Evolutionary conservation across 2,113 vertebrate species (phyloP), one percentile per base, ranked within the genome.

Genomic region (Paedocypris sp.): DNA sequence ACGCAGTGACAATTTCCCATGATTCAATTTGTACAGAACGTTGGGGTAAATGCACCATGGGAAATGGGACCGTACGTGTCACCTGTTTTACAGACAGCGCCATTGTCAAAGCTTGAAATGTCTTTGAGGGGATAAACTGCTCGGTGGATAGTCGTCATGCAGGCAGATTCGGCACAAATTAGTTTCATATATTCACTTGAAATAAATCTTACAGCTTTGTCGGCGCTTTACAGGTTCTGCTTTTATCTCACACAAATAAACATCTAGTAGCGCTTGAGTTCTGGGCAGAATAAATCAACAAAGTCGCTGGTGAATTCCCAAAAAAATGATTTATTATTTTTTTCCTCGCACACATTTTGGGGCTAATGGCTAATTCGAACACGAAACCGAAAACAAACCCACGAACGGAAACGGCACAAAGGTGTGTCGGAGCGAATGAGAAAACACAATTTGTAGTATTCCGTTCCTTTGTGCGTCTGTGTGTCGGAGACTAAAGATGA

Each of bases 401-500:
- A n/a, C n/a, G n/a, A n/a, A n/a, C n/a, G n/a, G n/a, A n/a, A n/a
- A n/a, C n/a, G n/a, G n/a, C n/a, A n/a, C n/a, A n/a, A n/a, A n/a
- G n/a, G n/a, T n/a, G n/a, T n/a, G n/a, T n/a, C n/a, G n/a, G n/a
- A n/a, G n/a, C n/a, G n/a, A n/a, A n/a, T n/a, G n/a, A n/a, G n/a
- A n/a, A n/a, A n/a, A n/a, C n/a, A n/a, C n/a, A n/a, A n/a, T n/a
- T n/a, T n/a, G 35, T 63, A 10, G 46, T 64, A 64, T 71, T 63
- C 71, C 35, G 46, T 13, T 67, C 23, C 58, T 60, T 60, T 66
- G 53, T 49, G 31, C 57, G 60, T 66, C 53, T 64, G 28, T 35
- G 50, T n/a, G 26, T 60, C 35, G 60, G 53, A 62, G 59, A 70
- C 56, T 32, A 41, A 69, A 64, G 62, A 58, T 68, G 66, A 72